phyloP scores from a whole-genome alignment of 2,113 vertebrate genomes.

The Oryctolagus cuniculus region mOryCun1.1 NC_091436.1:62870001-62870500 shows the following conservation, averaged over 20 bases:
- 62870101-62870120: no score
- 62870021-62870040: neutral
- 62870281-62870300: neutral
- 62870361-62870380: neutral
- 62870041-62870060: neutral
- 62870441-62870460: neutral
- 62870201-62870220: neutral
- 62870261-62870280: neutral
- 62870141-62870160: no score
- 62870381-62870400: neutral
- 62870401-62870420: neutral
- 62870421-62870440: neutral
- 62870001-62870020: neutral
- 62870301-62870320: neutral
- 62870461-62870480: neutral
- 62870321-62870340: accelerated
- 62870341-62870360: neutral
- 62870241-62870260: neutral
- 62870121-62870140: no score
- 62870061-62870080: neutral
- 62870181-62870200: neutral
- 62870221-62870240: neutral
- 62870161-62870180: neutral
- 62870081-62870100: neutral
- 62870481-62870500: neutral